Percentiles rank a stretch among this genome's conserved stretches.
phyloP scores from a whole-genome alignment of 2,888 invertebrate species.

The Steinernema carpocapsae region DNA sequence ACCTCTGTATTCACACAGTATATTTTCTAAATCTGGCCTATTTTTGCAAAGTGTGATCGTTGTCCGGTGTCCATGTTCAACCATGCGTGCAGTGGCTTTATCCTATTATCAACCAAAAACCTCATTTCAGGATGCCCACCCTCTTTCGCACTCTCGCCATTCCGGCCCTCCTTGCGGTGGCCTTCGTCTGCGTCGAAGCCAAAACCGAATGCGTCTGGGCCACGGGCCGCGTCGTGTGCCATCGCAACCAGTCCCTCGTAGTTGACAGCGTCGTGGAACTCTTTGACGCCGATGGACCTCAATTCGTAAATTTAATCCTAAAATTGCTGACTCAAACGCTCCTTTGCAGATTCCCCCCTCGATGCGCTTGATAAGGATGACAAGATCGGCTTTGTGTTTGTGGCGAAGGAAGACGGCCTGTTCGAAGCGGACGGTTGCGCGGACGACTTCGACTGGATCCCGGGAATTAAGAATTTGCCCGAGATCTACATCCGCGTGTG shows the following conservation, averaged over 20 bases:
- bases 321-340: too few relatives aligned
- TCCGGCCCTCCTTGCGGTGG: too few relatives aligned
- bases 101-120: too few relatives aligned
- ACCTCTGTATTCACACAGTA: too few relatives aligned
- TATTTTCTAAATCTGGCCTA: too few relatives aligned
- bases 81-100: too few relatives aligned
- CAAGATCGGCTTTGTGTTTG: constrained; percentile 56
- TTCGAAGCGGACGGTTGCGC: constrained; percentile 57
- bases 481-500: constrained; percentile 59
- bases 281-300: constrained; percentile 60
- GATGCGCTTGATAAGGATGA: constrained; percentile 55
- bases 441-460: constrained; percentile 56
- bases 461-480: constrained; percentile 53
- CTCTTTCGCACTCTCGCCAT: too few relatives aligned
- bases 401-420: constrained; percentile 52
- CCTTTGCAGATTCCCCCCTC: background rate
- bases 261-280: constrained; percentile 56
- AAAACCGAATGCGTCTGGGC: constrained; percentile 64
- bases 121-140: too few relatives aligned
- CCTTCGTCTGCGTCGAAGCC: too few relatives aligned
- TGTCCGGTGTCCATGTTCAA: too few relatives aligned
- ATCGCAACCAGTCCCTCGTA: constrained; percentile 49
- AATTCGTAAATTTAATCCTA: constrained; percentile 38
- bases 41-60: too few relatives aligned
- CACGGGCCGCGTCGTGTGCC: constrained; percentile 54